These are phyloP conservation scores for Cantharis rufa DNA, from an alignment of 2,888 invertebrate species.

Conservation along the genomic window DNA sequence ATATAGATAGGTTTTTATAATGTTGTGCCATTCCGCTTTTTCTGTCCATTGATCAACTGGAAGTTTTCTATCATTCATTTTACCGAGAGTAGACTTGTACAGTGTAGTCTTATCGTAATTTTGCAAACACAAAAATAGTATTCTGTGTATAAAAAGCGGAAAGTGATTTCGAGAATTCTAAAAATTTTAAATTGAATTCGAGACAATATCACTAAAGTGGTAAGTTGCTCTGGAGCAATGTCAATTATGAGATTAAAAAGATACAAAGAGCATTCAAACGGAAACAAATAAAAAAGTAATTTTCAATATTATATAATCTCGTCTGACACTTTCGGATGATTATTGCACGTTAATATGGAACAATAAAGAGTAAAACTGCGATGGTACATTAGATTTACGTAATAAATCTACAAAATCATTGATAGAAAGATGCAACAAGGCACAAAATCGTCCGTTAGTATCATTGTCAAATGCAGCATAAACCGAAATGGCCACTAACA, in stretches of 20 bases:
- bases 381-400: not conserved
- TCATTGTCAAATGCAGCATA: constrained; percentile 20
- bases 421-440: constrained; percentile 10
- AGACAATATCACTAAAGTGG: not conserved
- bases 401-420: not conserved
- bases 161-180: no score
- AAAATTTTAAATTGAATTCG: not conserved
- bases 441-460: constrained; percentile 9
- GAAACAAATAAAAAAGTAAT: not conserved
- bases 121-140: no score
- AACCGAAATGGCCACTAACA: constrained; percentile 23
- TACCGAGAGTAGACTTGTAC: no score
- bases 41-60: no score
- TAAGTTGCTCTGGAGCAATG: not conserved
- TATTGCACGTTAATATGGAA: not conserved
- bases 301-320: not conserved
- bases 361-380: not conserved
- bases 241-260: not conserved
- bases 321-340: not conserved
- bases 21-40: no score
- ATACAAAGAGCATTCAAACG: not conserved
- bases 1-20: no score
- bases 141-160: no score
- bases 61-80: no score
- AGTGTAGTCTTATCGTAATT: no score